Evolutionary conservation across 2,888 invertebrate species (phyloP).

Genomic region (Teinopalpus imperialis): DNA sequence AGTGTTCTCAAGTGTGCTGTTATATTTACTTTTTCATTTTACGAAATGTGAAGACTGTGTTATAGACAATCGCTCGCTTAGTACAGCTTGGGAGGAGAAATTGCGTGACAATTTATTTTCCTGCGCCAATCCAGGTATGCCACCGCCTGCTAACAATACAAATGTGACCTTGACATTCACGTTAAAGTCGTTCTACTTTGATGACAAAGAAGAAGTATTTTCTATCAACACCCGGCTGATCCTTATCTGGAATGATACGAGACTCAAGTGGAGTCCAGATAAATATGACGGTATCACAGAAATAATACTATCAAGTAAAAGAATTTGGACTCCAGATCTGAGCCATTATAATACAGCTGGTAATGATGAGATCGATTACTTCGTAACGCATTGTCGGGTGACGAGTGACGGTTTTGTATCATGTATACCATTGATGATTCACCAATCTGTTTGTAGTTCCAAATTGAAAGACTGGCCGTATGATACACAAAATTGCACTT

Average conservation of each 20-base stretch:
- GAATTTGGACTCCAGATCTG: conserved; percentile 35
- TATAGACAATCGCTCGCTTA: conserved; percentile 12
- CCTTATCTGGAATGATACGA: conserved; percentile 35
- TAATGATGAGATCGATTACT: conserved; percentile 16
- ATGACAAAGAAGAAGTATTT: conserved; percentile 37
- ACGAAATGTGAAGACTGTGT: conserved; percentile 14
- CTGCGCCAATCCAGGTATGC: background rate
- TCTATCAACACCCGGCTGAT: conserved; percentile 31
- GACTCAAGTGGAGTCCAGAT: conserved; percentile 36
- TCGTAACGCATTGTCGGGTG: conserved; percentile 32
- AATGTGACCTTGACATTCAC: conserved; percentile 32
- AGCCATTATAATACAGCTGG: conserved; percentile 34
- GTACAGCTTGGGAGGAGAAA: conserved; percentile 18
- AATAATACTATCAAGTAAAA: conserved; percentile 12
- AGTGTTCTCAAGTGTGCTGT: background rate
- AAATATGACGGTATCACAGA: conserved; percentile 31
- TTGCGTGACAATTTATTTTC: conserved; percentile 6
- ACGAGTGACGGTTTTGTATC: conserved; percentile 31
- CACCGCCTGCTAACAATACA: conserved; percentile 22
- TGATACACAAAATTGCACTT: conserved; percentile 41
- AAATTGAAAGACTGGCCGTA: conserved; percentile 48
- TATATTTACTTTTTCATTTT: background rate
- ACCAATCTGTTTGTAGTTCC: conserved; percentile 33
- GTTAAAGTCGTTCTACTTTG: conserved; percentile 41
- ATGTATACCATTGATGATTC: conserved; percentile 26